Base-by-base conservation (phyloP, 92 coral and sea anemone species). In the Virgularia gustaviana region DNA sequence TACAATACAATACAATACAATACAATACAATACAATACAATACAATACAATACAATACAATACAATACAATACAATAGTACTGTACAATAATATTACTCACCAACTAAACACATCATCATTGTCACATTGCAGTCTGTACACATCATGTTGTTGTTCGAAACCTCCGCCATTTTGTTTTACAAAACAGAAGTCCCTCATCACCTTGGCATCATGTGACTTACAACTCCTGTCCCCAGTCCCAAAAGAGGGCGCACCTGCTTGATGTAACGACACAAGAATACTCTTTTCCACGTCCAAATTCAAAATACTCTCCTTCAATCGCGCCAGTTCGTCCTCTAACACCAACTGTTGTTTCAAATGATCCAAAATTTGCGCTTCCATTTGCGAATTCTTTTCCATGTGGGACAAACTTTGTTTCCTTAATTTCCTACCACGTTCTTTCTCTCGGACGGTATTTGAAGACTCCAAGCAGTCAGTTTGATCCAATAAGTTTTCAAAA, bases 341-440 rank as follows among this genome's bases (percentile, higher is more conserved):
- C 22, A 73, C 86, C 49, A 88, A 79, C 65, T 90, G 81, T 68
- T 94, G 88, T 54, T 85, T 81, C 51, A 92, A 81, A 78, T 87
- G 78, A 57, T 86, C 96, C 60, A 83, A 75, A 2, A 94, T 81
- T 30, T 94, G 94, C 2, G 87, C 73, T 70, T 94, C 96, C 31
- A 94, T 77, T 16, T 86, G 71, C 4, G 94, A 77, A 24, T 96
- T 94, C 23, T 88, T 92, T 77, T 94, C 90, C 75, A 90, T 80
- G 36, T 88, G 83, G 4, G 90, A 55, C 39, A 94, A 55, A 22
- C 89, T 57, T 27, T 84, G 87, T 3, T 85, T 91, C 60, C 88
- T 87, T 60, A 90, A 76, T 4, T 57, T 51, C 11, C 65, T 77
- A 47, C 79, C 78, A 7, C 85, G 79, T 24, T 94, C 87, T 36